These are phyloP conservation scores for Triplophysa dalaica DNA, from an alignment of 2,113 vertebrate species.

Conservation along the genomic window DNA sequence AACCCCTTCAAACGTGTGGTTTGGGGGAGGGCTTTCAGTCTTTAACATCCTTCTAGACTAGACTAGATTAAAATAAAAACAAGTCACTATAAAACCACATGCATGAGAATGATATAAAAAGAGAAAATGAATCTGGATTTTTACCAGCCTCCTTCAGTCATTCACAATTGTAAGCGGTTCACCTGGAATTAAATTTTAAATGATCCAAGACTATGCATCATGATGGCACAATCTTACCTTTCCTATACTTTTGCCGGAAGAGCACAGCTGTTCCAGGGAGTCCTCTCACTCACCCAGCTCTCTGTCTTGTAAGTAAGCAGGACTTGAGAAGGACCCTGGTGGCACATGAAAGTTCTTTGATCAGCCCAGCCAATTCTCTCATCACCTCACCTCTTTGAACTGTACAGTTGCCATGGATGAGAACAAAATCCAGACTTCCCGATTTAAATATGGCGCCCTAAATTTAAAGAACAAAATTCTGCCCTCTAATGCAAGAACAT, in stretches of 20 bases:
- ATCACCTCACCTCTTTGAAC: not conserved
- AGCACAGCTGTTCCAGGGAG: not conserved
- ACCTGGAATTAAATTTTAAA: not conserved
- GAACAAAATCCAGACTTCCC: not conserved
- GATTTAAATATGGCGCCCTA: not conserved
- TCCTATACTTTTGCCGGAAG: not conserved
- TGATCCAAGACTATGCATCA: slow-evolving; percentile 6
- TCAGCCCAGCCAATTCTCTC: not conserved
- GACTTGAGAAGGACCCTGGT: not conserved
- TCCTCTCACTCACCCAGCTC: not conserved
- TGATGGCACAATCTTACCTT: not conserved
- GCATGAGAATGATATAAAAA: slow-evolving; percentile 12
- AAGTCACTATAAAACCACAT: slow-evolving; percentile 31
- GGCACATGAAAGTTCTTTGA: not conserved
- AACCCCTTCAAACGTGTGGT: slow-evolving; percentile 38
- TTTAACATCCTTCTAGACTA: not conserved
- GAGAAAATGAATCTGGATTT: slow-evolving; percentile 22
- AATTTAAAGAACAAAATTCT: too few relatives aligned
- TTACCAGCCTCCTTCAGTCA: not conserved
- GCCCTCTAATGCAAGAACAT: too few relatives aligned
- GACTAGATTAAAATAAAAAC: slow-evolving; percentile 10
- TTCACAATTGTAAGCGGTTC: not conserved
- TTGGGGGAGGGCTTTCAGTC: not conserved
- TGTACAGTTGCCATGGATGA: not conserved
- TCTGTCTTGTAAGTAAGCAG: not conserved